phyloP scores from a whole-genome alignment of 2,113 vertebrate species.

The Lepus timidus region DNA sequence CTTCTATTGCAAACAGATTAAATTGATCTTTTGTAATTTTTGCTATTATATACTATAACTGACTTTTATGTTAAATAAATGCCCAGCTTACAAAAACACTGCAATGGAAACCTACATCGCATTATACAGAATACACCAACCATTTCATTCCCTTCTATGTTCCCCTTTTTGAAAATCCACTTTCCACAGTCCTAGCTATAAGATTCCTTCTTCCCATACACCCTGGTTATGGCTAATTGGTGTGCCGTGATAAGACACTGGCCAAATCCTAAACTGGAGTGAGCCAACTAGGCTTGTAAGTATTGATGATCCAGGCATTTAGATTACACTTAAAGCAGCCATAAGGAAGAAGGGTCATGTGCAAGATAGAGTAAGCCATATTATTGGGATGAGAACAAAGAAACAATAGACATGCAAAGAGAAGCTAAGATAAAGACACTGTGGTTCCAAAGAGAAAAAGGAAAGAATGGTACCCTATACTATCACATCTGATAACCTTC shows the following conservation, averaged over 20 bases:
- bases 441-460: not conserved
- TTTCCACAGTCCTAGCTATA: not conserved
- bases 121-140: not conserved
- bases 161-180: not conserved
- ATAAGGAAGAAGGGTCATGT: not conserved
- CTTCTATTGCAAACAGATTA: not conserved
- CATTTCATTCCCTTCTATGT: not conserved
- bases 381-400: not conserved
- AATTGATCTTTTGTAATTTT: constrained; percentile 15
- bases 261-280: not conserved
- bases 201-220: not conserved
- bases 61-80: constrained; percentile 47
- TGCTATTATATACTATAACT: not conserved
- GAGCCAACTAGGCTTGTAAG: not conserved
- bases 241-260: not conserved
- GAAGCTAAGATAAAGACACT: not conserved
- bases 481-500: not conserved
- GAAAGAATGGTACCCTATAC: not conserved
- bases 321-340: not conserved
- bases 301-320: not conserved
- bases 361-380: not conserved
- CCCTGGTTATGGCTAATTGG: not conserved
- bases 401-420: not conserved
- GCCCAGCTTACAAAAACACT: not conserved
- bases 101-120: not conserved